A percentile compares a stretch with the other conserved stretches of the same genome.
These are phyloP conservation scores for Otolemur crassicaudatus DNA, from an alignment of 2,797 vertebrate species.

Conservation along the genomic window DNA sequence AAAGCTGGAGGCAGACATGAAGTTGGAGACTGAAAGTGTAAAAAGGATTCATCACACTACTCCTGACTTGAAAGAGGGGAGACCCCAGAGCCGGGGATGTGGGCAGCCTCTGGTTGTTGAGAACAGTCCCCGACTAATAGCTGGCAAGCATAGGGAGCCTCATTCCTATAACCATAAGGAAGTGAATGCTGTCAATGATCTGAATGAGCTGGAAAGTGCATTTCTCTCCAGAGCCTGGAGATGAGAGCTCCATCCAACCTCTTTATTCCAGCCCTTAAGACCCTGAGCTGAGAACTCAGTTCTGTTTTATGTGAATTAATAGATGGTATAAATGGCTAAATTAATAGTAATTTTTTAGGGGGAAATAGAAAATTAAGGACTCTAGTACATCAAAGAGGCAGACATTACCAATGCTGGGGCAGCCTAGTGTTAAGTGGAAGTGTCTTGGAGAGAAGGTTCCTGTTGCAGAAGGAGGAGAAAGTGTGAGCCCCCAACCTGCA, in stretches of 20 bases:
- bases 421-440: background rate
- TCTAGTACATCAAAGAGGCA: background rate
- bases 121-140: background rate
- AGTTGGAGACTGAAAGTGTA: background rate
- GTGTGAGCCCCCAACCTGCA: accelerated
- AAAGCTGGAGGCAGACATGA: background rate
- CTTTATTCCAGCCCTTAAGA: background rate
- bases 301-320: background rate
- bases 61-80: background rate
- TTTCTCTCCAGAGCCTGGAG: background rate
- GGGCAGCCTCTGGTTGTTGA: background rate
- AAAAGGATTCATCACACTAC: background rate
- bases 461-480: background rate
- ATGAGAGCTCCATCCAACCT: background rate
- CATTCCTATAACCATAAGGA: background rate
- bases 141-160: background rate
- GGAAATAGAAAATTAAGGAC: background rate
- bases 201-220: background rate
- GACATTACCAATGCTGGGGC: background rate
- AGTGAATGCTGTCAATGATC: background rate
- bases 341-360: background rate
- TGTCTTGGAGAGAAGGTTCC: background rate
- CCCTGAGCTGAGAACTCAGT: background rate
- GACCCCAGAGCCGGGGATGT: background rate
- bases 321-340: background rate